Percentiles rank a stretch among this genome's conserved stretches.
phyloP scores from a whole-genome alignment of 2,888 invertebrate genomes.

The Rotaria macrura region DNA sequence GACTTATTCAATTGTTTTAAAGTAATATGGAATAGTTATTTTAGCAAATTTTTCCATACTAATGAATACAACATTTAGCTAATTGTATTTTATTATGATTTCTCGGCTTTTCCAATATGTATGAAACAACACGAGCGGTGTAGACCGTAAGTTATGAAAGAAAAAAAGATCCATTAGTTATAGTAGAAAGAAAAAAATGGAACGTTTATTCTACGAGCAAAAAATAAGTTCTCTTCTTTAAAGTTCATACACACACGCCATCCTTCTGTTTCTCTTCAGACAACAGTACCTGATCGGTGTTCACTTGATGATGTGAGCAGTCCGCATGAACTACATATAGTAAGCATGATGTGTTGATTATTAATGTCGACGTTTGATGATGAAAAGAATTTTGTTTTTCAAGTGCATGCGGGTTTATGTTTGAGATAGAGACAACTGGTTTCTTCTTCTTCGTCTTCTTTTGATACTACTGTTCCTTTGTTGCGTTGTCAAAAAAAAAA shows the following conservation, averaged over 20 bases:
- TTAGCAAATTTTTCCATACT: too few relatives aligned
- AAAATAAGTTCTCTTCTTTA: neutral
- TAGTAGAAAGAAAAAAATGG: too few relatives aligned
- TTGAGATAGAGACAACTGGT: neutral
- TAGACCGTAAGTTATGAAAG: neutral
- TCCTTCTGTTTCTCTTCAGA: neutral
- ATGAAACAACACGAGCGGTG: too few relatives aligned
- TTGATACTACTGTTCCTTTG: neutral
- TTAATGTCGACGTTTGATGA: neutral
- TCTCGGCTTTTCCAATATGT: too few relatives aligned
- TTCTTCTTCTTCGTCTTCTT: neutral
- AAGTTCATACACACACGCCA: too few relatives aligned
- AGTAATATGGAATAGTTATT: too few relatives aligned
- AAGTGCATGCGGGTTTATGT: neutral
- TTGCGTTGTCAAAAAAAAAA: neutral
- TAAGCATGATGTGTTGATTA: neutral
- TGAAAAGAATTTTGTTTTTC: neutral
- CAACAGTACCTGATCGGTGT: neutral
- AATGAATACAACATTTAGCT: too few relatives aligned
- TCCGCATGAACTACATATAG: neutral
- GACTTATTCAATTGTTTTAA: too few relatives aligned
- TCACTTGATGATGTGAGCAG: neutral
- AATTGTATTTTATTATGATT: too few relatives aligned
- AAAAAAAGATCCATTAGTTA: neutral
- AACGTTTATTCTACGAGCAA: too few relatives aligned